Evolutionary conservation across 2,797 vertebrate genomes (phyloP), one percentile per base, ranked within the genome.

Genomic region (Artibeus lituratus): DNA sequence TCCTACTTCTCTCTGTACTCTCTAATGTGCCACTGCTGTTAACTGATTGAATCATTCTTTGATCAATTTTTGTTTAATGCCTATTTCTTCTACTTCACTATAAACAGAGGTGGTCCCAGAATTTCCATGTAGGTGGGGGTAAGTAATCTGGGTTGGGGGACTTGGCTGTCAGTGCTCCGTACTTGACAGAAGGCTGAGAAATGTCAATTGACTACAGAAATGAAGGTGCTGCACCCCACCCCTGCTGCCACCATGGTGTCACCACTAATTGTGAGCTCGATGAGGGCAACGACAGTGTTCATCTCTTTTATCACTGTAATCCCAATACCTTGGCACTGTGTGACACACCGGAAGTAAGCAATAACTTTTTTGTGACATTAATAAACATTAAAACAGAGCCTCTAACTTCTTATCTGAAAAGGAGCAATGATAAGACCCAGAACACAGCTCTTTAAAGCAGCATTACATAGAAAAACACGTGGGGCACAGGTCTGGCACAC

Each of bases 371-470:
- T 88, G 47, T 70, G 51, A 21, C 86, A 97, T 96, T 81, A 77
- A 70, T 55, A 77, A 80, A 81, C 57, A 72, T 29, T 87, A 70
- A 94, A 94, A 82, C n/a, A 35, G 57, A 84, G 49, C 24, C 37
- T 92, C 51, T 42, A 62, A 87, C 37, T 89, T 96, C 65, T 72
- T 94, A 74, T 90, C 57, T 91, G 57, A 32, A 89, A 95, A 93
- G 72, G 9, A 91, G 37, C 29, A 35, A 65, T 47, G 35, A 51
- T 47, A 81, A 67, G 35, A 78, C 47, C 16, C 59, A 80, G 44
- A 76, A 86, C 22, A 73, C 29, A 72, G 57, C 37, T 87, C 77
- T 93, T 85, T 53, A 90, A 97, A 91, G 57, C 37, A 87, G 42
- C 42, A 78, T 35, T 11, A 84, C 14, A 39, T 18, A 74, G 12